These are phyloP conservation scores for Taenaris catops DNA, from an alignment of 2,888 invertebrate species.

Conservation along the genomic window DNA sequence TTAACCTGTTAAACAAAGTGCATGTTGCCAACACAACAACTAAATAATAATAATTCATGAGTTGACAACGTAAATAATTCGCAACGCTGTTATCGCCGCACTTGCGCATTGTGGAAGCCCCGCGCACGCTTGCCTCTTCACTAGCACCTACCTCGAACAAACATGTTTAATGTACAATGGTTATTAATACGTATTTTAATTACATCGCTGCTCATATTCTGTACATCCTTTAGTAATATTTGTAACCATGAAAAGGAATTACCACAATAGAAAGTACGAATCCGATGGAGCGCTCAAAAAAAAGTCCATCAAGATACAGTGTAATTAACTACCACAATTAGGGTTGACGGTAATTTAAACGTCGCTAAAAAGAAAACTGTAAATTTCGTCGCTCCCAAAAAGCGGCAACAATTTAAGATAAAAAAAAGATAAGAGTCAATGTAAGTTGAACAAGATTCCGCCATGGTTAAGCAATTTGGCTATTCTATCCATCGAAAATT, in stretches of 20 bases:
- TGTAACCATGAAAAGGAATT: too few species aligned
- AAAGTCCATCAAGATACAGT: conserved; percentile 17
- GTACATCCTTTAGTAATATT: too few species aligned
- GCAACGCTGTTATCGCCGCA: conserved; percentile 61
- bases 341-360: conserved; percentile 20
- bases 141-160: conserved; percentile 33
- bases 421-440: conserved; percentile 42
- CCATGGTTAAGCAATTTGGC: too few species aligned
- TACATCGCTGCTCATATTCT: conserved; percentile 23
- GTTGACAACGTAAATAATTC: conserved; percentile 72
- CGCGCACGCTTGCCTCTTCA: conserved; percentile 48
- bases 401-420: conserved; percentile 24
- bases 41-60: conserved; percentile 67
- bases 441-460: conserved; percentile 48
- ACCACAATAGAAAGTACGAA: too few species aligned
- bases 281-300: too few species aligned
- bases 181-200: conserved; percentile 11
- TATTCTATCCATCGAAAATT: too few species aligned
- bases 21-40: conserved; percentile 34
- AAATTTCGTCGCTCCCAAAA: conserved; percentile 22
- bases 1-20: conserved; percentile 15
- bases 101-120: conserved; percentile 61
- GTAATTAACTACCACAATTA: conserved; percentile 25
- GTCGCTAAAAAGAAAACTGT: conserved; percentile 19
- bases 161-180: conserved; percentile 11